Evolutionary conservation across 2,113 vertebrate genomes (phyloP).

Genomic region (Oceanodroma tethys): DNA sequence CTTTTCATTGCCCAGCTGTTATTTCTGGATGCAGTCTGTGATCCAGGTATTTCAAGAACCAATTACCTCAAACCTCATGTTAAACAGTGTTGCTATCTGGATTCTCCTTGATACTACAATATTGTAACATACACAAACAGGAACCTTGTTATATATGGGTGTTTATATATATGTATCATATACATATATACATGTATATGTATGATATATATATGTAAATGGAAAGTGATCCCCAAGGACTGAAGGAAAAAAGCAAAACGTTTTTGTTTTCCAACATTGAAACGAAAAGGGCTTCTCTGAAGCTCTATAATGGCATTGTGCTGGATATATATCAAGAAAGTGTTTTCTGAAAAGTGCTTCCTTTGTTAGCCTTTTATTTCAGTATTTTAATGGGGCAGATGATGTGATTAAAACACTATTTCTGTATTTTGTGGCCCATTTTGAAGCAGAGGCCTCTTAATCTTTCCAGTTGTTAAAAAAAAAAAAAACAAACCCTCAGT

Average conservation of each 20-base stretch:
- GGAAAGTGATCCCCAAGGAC: slow-evolving; percentile 69
- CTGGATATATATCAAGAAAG: slow-evolving; percentile 49
- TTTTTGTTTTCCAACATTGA: slow-evolving; percentile 49
- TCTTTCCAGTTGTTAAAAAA: slow-evolving; percentile 31
- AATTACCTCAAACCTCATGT: slow-evolving; percentile 87
- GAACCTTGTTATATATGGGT: slow-evolving; percentile 65
- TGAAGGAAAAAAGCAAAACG: slow-evolving; percentile 57
- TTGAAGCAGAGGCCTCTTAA: slow-evolving; percentile 57
- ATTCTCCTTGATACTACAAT: slow-evolving; percentile 70
- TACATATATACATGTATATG: background rate
- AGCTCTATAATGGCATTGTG: slow-evolving; percentile 67
- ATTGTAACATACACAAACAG: slow-evolving; percentile 61
- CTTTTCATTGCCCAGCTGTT: slow-evolving; percentile 70
- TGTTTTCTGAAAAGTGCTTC: slow-evolving; percentile 70
- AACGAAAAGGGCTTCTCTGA: slow-evolving; percentile 60
- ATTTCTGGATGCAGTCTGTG: slow-evolving; percentile 77
- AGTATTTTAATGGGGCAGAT: slow-evolving; percentile 63
- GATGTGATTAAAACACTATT: background rate
- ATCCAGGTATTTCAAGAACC: slow-evolving; percentile 85
- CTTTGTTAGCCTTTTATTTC: slow-evolving; percentile 62
- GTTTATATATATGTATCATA: slow-evolving; percentile 58
- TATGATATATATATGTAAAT: slow-evolving; percentile 35
- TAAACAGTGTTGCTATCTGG: slow-evolving; percentile 80
- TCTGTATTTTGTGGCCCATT: slow-evolving; percentile 7
- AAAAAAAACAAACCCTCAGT: background rate